These are phyloP conservation scores for Arctopsyche grandis DNA, from an alignment of 1,140 invertebrate species.

Conservation along the genomic window DNA sequence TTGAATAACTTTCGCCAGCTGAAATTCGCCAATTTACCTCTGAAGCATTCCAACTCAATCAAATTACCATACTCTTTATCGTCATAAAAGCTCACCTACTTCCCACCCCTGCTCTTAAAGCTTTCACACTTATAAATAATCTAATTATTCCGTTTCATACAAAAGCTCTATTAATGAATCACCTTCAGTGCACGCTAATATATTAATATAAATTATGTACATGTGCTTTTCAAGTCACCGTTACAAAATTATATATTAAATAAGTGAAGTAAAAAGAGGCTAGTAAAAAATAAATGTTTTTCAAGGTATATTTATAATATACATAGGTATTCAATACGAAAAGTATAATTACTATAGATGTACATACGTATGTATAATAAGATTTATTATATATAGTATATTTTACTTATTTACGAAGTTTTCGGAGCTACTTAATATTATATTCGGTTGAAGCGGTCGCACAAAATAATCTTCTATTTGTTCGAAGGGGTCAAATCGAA, in stretches of 20 bases:
- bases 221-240: too few species aligned
- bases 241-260: too few species aligned
- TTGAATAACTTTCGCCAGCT: conserved; percentile 36
- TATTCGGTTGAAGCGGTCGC: background rate
- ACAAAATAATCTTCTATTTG: background rate
- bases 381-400: too few species aligned
- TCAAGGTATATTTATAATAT: too few species aligned
- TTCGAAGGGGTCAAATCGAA: background rate
- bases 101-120: conserved; percentile 43
- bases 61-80: conserved; percentile 49
- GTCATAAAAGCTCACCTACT: conserved; percentile 47
- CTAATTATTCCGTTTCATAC: conserved; percentile 49
- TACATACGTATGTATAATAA: too few species aligned
- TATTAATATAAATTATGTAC: conserved; percentile 4
- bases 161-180: conserved; percentile 45
- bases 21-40: conserved; percentile 42
- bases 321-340: too few species aligned
- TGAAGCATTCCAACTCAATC: conserved; percentile 42
- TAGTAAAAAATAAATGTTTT: too few species aligned
- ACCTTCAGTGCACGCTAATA: conserved; percentile 11
- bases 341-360: too few species aligned
- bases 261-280: too few species aligned
- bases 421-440: background rate
- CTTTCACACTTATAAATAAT: conserved; percentile 53
- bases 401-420: background rate